Conservation (phyloP, 2,797 vertebrate genomes). For the Catostomus latipinnis region DNA sequence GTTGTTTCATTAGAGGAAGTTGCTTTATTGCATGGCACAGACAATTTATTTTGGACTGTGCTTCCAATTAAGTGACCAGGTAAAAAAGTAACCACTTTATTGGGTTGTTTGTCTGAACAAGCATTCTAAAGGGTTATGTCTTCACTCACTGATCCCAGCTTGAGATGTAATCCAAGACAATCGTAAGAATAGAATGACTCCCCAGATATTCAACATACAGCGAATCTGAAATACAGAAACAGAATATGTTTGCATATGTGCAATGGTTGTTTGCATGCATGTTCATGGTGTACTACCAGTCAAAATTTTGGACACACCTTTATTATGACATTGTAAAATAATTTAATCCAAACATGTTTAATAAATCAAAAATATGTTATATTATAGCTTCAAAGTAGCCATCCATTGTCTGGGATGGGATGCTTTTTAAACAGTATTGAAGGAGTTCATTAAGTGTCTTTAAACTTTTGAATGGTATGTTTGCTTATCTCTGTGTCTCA, state of each 20-base stretch:
- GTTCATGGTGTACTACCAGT: not conserved
- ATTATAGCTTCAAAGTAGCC: too few relatives aligned
- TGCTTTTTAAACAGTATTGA: too few relatives aligned
- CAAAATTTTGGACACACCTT: not conserved
- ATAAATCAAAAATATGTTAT: too few relatives aligned
- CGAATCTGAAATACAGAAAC: conserved; percentile 67
- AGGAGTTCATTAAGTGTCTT: too few relatives aligned
- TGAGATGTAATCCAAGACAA: conserved; percentile 80
- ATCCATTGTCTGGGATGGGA: too few relatives aligned
- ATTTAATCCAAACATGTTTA: too few relatives aligned
- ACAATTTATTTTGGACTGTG: not conserved
- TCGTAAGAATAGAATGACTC: conserved; percentile 77
- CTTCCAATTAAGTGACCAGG: not conserved
- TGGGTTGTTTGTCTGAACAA: not conserved
- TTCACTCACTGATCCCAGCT: conserved; percentile 75
- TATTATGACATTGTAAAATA: too few relatives aligned
- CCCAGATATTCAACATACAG: conserved; percentile 82
- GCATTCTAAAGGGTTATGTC: not conserved
- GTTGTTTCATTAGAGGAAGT: not conserved
- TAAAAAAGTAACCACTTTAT: not conserved
- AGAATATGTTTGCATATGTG: not conserved
- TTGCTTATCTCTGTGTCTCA: conserved; percentile 51
- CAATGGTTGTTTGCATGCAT: not conserved
- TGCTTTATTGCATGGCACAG: not conserved
- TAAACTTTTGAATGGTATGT: not conserved